Base-by-base conservation (phyloP, 2,797 vertebrate species). In the Cynodonichthys magdalenae region DNA sequence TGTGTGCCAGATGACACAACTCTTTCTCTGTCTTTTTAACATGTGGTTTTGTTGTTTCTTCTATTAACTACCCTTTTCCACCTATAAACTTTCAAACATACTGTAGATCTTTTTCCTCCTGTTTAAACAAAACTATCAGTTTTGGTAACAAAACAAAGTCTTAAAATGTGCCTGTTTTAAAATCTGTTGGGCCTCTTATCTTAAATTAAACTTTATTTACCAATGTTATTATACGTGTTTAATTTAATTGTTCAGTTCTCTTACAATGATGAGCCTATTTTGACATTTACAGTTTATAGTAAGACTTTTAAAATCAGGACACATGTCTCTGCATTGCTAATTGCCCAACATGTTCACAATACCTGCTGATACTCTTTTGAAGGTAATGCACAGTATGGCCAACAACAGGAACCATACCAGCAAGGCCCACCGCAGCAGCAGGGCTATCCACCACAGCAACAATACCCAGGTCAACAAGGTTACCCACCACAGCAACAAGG, bases 361-460 rank as follows among this genome's bases (percentile, higher is more conserved):
- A 3, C 52, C 44, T 82, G 60, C 60, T 69, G 59, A 78, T 85
- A 80, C 86, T 67, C 88, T 84, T n/a, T 88, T 92, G 64, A 92
- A 99, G 98, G 97, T 90, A 98, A 96, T 51, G 87, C 97, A 0
- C 98, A 99, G 61, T 99, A 99, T 29, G 93, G 93, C 80, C 97
- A 98, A 75, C 96, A 98, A 83, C 98, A 97, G 85, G 98, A 99
- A 82, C 92, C 97, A 0, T 99, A 99, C 90, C 97, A 93, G 84
- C 94, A 98, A 92, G 97, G 95, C 73, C 96, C 97, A 4, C 95
- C 96, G 10, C 96, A 97, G 57, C 96, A 98, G 59, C 97, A 97
- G 89, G 96, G 94, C 47, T 99, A 99, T 53, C 95, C 96, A 3
- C 94, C 96, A 14, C 98, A 97, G 18, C 97, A 94, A 83, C 93